These are phyloP conservation scores for Takifugu rubripes DNA, from an alignment of 2,797 vertebrate species.

Conservation along the genomic window DNA sequence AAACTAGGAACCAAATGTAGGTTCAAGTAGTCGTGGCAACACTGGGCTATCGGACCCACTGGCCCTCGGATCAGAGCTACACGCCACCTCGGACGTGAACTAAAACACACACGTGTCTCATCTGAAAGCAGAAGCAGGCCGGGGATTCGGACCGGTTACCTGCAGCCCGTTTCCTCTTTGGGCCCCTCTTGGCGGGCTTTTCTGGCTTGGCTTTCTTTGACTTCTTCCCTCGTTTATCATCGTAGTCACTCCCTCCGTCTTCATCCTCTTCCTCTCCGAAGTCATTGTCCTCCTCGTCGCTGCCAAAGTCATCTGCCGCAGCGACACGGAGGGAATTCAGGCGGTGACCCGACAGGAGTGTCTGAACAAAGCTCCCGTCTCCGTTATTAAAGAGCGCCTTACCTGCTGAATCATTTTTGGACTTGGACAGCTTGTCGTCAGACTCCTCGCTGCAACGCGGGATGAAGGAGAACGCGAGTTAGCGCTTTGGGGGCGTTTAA, in stretches of 20 bases:
- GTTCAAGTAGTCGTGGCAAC: no score
- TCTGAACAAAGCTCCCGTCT: background rate
- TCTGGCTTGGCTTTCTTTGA: slow-evolving; percentile 84
- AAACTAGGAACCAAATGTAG: no score
- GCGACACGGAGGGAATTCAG: background rate
- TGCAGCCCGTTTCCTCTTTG: slow-evolving; percentile 85
- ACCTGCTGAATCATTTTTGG: slow-evolving; percentile 97
- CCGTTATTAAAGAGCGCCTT: slow-evolving; percentile 21
- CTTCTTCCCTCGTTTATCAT: slow-evolving; percentile 86
- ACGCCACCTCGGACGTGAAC: no score
- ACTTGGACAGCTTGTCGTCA: slow-evolving; percentile 93
- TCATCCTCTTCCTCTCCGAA: slow-evolving; percentile 82
- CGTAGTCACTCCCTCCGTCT: slow-evolving; percentile 86
- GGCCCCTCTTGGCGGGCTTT: slow-evolving; percentile 78
- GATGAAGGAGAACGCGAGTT: no score
- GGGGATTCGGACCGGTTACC: slow-evolving; percentile 55
- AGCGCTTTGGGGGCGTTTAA: no score
- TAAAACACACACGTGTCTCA: no score
- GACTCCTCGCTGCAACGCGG: slow-evolving; percentile 86
- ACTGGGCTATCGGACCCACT: no score
- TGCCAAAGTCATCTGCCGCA: slow-evolving; percentile 83
- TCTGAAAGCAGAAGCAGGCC: no score
- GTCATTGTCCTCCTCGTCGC: slow-evolving; percentile 84
- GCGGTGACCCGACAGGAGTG: background rate
- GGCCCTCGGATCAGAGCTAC: no score